A percentile compares a stretch with the other conserved stretches of the same genome.
Conservation (phyloP, 2,113 vertebrate genomes). For the Bubo blakistoni region DNA sequence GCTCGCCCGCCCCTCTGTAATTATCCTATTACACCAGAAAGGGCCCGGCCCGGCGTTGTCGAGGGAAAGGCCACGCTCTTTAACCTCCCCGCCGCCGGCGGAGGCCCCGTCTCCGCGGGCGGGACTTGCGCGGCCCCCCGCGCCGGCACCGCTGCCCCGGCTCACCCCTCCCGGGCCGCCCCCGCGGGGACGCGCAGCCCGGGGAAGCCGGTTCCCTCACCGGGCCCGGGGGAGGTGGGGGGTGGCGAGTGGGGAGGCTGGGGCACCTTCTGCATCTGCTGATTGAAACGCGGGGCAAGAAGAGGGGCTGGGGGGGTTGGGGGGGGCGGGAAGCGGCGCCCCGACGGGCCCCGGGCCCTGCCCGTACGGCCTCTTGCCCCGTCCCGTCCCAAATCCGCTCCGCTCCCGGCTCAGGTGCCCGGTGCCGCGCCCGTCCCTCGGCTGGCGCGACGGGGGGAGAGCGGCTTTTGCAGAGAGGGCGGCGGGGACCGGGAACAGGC, state of each 20-base stretch:
- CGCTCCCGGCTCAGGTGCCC: not conserved
- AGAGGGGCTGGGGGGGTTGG: no score
- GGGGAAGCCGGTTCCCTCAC: not conserved
- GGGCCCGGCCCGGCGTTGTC: not conserved
- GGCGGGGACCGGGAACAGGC: fast-evolving
- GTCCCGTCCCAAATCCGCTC: not conserved
- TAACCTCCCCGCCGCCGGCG: not conserved
- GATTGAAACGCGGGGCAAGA: not conserved
- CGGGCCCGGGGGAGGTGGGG: no score
- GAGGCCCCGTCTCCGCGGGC: not conserved
- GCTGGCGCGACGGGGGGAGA: no score
- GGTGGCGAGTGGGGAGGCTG: fast-evolving
- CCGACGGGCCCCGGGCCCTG: not conserved
- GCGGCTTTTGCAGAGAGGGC: not conserved
- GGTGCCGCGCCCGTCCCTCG: not conserved
- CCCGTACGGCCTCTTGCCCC: not conserved
- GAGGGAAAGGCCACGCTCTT: not conserved
- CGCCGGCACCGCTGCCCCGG: not conserved
- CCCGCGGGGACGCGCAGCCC: not conserved
- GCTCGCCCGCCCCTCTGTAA: not conserved
- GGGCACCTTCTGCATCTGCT: not conserved
- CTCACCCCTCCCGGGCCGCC: not conserved
- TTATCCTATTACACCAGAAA: not conserved
- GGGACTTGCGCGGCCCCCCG: not conserved
- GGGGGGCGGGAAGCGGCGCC: not conserved